Conservation (phyloP, 2,888 invertebrate genomes). For the Aspidiotus destructor region DNA sequence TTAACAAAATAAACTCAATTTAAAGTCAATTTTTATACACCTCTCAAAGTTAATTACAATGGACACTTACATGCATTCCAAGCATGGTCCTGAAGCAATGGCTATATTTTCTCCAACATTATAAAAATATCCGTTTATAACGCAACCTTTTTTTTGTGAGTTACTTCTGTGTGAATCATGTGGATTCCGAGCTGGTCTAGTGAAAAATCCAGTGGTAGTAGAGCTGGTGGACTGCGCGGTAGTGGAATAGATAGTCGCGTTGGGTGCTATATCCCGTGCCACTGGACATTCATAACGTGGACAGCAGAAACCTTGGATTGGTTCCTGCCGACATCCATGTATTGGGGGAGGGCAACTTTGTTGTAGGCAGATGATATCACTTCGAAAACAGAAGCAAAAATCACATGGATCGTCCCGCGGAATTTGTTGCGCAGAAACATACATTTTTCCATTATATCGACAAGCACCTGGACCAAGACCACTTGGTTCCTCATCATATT, state of each 20-base stretch:
- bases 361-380: constrained; percentile 88
- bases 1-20: constrained; percentile 39
- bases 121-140: constrained; percentile 74
- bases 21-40: constrained; percentile 7
- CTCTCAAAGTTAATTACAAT: background rate
- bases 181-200: constrained; percentile 72
- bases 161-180: constrained; percentile 68
- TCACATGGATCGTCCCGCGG: constrained; percentile 90
- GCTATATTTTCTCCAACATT: constrained; percentile 74
- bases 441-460: constrained; percentile 82
- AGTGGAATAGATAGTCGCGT: constrained; percentile 76
- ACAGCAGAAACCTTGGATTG: constrained; percentile 88
- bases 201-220: constrained; percentile 50
- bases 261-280: constrained; percentile 70
- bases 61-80: constrained; percentile 80
- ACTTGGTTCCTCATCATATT: constrained; percentile 64
- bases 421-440: constrained; percentile 89
- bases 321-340: constrained; percentile 81
- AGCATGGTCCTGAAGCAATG: constrained; percentile 82
- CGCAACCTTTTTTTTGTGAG: constrained; percentile 63
- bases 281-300: constrained; percentile 89
- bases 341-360: constrained; percentile 93
- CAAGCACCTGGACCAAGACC: constrained; percentile 81
- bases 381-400: constrained; percentile 94
- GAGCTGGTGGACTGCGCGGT: constrained; percentile 65